These are phyloP conservation scores for Antechinus flavipes DNA, from an alignment of 2,113 vertebrate genomes.

Conservation along the genomic window DNA sequence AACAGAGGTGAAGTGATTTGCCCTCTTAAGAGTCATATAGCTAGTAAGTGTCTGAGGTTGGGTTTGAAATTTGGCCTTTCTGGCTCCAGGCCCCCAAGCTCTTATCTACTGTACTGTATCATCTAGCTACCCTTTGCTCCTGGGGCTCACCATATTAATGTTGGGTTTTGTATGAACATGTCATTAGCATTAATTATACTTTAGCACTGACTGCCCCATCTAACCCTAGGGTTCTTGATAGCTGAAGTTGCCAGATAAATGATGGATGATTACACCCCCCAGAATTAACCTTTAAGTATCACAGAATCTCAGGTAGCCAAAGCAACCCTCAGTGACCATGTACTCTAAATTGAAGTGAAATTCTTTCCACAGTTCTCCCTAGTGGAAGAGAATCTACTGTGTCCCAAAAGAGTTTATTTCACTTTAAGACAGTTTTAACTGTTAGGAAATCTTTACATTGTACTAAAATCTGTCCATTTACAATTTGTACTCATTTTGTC, in stretches of 20 bases:
- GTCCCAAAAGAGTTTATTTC: not conserved
- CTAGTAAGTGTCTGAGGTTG: not conserved
- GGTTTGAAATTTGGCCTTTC: not conserved
- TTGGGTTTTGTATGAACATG: too few relatives aligned
- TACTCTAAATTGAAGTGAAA: not conserved
- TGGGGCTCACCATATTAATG: not conserved
- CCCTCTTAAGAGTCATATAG: not conserved
- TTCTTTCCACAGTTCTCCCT: not conserved
- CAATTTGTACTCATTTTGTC: too few relatives aligned
- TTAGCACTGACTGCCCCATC: not conserved
- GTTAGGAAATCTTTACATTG: not conserved
- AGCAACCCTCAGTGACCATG: not conserved
- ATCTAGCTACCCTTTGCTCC: not conserved
- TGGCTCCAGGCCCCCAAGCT: not conserved
- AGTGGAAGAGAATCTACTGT: not conserved
- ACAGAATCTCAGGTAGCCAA: not conserved
- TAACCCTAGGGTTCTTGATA: not conserved
- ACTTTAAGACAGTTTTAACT: not conserved
- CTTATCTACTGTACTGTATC: not conserved
- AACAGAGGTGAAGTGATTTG: not conserved
- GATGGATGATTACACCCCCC: not conserved
- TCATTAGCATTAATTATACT: not conserved
- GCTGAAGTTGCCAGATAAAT: not conserved
- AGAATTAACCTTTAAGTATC: not conserved
- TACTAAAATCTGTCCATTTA: not conserved